Percentiles rank a stretch among this genome's conserved stretches.
Conservation (phyloP, 2,888 invertebrate genomes). For the Cephus rjabovi region DNA sequence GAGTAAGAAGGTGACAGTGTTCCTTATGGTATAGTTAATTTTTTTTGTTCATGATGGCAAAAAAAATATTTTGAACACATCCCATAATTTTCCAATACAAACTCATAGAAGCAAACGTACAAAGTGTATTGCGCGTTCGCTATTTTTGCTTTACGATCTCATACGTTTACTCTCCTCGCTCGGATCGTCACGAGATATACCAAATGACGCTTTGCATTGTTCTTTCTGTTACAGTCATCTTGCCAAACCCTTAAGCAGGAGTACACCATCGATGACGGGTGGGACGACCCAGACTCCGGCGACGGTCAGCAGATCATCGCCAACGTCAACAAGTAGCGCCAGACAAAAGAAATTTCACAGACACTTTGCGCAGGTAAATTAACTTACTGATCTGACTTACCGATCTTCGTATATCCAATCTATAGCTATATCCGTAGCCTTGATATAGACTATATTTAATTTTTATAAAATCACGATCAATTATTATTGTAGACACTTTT, state of each 20-base stretch:
- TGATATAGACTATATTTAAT: background rate
- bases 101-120: no score
- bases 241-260: constrained; percentile 65
- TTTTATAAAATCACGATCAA: background rate
- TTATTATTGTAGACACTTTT: background rate
- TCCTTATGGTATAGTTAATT: background rate
- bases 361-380: constrained; percentile 78
- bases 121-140: background rate
- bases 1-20: background rate
- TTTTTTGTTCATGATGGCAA: no score
- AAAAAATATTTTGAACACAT: no score
- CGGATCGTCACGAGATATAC: background rate
- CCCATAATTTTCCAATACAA: background rate
- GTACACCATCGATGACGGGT: constrained; percentile 65
- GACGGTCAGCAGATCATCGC: constrained; percentile 59
- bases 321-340: constrained; percentile 75
- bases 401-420: background rate
- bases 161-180: background rate
- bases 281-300: constrained; percentile 57
- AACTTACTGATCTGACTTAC: no score
- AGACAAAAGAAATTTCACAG: constrained; percentile 91
- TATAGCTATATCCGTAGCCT: background rate
- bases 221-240: constrained; percentile 55
- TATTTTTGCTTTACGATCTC: background rate
- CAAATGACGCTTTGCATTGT: background rate